Conservation (phyloP, 2,113 vertebrate species). For the Corynorhinus townsendii region DNA sequence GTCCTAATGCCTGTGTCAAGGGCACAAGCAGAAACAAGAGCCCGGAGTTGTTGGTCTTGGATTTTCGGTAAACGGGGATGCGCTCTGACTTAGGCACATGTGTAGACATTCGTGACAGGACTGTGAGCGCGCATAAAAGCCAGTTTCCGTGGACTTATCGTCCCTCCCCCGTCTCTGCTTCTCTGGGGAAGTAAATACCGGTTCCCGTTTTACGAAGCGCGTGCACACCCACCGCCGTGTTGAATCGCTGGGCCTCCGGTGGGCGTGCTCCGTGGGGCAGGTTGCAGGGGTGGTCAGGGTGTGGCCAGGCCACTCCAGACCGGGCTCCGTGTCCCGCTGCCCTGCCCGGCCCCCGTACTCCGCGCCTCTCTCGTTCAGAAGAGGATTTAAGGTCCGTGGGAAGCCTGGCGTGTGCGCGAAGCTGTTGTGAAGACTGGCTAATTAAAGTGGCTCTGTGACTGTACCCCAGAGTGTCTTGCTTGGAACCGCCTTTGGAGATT, state of each 20-base stretch:
- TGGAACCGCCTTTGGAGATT: slow-evolving; percentile 53
- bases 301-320: not conserved
- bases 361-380: not conserved
- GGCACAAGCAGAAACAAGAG: not conserved
- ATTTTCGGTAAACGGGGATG: not conserved
- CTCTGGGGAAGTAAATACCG: not conserved
- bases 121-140: not conserved
- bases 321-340: not conserved
- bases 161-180: not conserved
- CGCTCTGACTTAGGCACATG: too few relatives aligned
- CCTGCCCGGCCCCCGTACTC: not conserved
- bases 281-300: too few relatives aligned
- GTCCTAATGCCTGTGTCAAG: not conserved
- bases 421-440: slow-evolving; percentile 54
- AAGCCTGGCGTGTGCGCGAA: slow-evolving; percentile 48
- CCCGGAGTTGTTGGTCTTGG: not conserved
- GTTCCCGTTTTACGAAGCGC: not conserved
- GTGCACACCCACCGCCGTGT: not conserved
- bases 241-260: not conserved
- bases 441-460: slow-evolving; percentile 58
- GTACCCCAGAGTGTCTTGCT: slow-evolving; percentile 44
- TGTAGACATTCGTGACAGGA: not conserved
- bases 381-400: slow-evolving; percentile 29
- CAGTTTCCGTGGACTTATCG: not conserved
- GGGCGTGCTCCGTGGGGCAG: not conserved